These are phyloP conservation scores for Caenorhabditis doughertyi DNA, from an alignment of 2,888 invertebrate genomes.

Conservation along the genomic window DNA sequence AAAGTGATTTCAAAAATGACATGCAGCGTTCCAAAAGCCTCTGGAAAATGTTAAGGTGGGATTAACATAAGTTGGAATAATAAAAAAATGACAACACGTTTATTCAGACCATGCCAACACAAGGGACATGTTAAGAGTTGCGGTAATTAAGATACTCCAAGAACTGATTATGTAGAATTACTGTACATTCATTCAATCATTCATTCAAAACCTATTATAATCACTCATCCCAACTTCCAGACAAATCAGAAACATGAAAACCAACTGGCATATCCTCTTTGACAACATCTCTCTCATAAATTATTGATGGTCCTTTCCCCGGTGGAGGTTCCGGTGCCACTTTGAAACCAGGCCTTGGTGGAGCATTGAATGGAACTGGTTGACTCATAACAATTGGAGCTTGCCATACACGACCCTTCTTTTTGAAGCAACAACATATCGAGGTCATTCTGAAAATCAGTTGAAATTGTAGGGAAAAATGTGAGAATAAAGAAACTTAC, in stretches of 20 bases:
- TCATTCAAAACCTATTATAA: background rate
- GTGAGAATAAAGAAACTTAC: no score
- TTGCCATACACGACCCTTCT: background rate
- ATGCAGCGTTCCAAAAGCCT: no score
- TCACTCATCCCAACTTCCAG: background rate
- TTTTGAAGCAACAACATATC: constrained; percentile 5
- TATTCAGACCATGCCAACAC: no score
- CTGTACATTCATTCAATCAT: no score
- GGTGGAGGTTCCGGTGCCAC: constrained; percentile 31
- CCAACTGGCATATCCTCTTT: constrained; percentile 31
- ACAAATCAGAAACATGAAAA: constrained; percentile 40
- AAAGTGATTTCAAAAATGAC: no score
- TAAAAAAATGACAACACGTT: no score
- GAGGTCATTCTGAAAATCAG: background rate
- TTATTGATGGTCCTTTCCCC: constrained; percentile 46
- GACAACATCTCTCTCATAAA: constrained; percentile 22
- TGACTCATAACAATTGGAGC: constrained; percentile 14
- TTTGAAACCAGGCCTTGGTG: constrained; percentile 37
- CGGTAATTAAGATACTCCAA: no score
- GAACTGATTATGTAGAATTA: no score
- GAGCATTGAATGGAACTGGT: constrained; percentile 28
- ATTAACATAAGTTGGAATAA: no score
- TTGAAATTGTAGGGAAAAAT: no score
- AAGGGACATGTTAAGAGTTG: no score
- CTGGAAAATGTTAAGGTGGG: no score